Evolutionary conservation across 37 sponge, comb jelly and placozoan species (phyloP).

Genomic region (Amphimedon queenslandica): DNA sequence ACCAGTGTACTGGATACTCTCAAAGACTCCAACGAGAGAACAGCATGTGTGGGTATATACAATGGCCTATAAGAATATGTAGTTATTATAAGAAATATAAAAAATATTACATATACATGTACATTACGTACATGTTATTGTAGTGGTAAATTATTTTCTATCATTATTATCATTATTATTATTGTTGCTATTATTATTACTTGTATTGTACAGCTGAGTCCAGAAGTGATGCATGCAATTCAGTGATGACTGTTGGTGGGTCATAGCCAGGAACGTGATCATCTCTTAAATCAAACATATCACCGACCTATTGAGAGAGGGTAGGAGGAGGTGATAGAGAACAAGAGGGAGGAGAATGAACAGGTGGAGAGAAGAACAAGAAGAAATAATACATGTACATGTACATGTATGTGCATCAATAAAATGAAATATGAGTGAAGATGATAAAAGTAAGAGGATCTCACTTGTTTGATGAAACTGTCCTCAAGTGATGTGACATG

Average conservation of each 20-base stretch:
- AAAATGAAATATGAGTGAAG: neutral
- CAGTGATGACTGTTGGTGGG: conserved; percentile 42
- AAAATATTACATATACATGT: too few species aligned
- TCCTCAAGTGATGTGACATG: conserved; percentile 24
- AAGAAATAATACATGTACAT: neutral
- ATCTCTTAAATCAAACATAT: conserved; percentile 15
- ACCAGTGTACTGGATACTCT: conserved; percentile 73
- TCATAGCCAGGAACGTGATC: conserved; percentile 36
- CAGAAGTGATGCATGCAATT: conserved; percentile 56
- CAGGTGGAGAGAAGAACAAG: neutral
- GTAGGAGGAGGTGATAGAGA: neutral
- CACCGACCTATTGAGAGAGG: conserved; percentile 6
- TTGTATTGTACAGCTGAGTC: conserved; percentile 63
- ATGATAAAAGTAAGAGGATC: neutral
- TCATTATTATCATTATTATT: neutral
- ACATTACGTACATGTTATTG: too few species aligned
- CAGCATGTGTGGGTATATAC: conserved; percentile 31
- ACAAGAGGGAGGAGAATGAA: neutral
- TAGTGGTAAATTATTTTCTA: too few species aligned
- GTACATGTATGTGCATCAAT: neutral
- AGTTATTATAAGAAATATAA: too few species aligned
- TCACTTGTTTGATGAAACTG: conserved; percentile 57
- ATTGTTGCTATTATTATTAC: neutral
- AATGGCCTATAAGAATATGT: too few species aligned
- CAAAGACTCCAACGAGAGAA: conserved; percentile 41